Percentiles rank a stretch among this genome's conserved stretches.
phyloP scores from a whole-genome alignment of 2,113 vertebrate species.

The Morphnarchus princeps region DNA sequence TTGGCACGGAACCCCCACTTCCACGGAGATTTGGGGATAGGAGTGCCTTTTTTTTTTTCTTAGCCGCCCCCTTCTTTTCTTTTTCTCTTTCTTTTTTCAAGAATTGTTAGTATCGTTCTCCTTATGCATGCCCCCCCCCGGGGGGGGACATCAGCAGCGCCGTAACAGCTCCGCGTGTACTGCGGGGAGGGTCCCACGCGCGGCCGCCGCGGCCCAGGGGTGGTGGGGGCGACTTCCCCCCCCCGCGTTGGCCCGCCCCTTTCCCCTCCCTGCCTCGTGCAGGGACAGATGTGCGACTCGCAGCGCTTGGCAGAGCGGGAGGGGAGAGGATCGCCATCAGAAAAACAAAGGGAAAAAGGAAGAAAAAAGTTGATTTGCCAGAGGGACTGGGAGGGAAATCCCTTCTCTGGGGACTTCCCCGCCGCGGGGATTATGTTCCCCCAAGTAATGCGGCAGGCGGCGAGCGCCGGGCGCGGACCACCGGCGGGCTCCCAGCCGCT shows the following conservation, averaged over 20 bases:
- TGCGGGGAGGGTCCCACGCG: background rate
- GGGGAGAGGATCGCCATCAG: background rate
- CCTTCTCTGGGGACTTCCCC: constrained; percentile 18
- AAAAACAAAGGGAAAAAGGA: background rate
- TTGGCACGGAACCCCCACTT: background rate
- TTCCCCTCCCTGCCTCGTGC: background rate
- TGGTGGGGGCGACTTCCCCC: background rate
- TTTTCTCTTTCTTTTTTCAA: background rate
- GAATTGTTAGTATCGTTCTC: background rate
- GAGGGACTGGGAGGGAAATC: constrained; percentile 41
- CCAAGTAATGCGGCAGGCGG: constrained; percentile 28
- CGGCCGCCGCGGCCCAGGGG: background rate
- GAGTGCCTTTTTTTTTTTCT: background rate
- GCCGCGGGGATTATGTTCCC: constrained; percentile 32
- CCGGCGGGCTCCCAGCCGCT: background rate
- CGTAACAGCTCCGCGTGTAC: background rate
- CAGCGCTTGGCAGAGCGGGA: background rate
- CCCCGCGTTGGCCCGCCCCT: background rate
- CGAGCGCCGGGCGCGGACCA: constrained; percentile 5
- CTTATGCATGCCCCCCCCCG: background rate
- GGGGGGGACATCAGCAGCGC: background rate
- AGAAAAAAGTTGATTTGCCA: background rate
- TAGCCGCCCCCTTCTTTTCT: no score
- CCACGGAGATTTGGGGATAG: background rate
- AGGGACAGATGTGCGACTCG: background rate